Evolutionary conservation across 2,888 invertebrate genomes (phyloP), one percentile per base, ranked within the genome.

Genomic region (Amphimallon solstitiale): DNA sequence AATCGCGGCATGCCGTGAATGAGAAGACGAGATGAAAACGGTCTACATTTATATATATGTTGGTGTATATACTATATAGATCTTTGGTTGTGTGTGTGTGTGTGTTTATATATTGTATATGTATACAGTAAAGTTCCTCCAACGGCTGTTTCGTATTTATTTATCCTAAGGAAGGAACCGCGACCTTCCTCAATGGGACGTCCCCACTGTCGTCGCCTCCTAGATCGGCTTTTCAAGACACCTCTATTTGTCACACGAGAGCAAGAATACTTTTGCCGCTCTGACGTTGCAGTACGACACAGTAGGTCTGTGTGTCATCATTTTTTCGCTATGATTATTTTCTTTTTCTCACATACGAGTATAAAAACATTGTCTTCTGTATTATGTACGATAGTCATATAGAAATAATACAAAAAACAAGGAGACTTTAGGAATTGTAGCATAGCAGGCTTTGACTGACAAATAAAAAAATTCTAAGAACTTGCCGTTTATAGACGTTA

Each of bases 121-220:
- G 40, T 43, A 15, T 29, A 23, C 29, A 49, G n/a, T 21, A 23
- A 34, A 49, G 29, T 49, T 49, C 48, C 29, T 23, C 48, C 23
- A 29, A 49, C 23, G 67, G 71, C 67, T 69, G 70, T 73, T 71
- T 69, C 72, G 73, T 73, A 74, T 73, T 72, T 74, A 74, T 74
- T 74, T 74, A 73, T 73, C 73, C 70, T 70, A 72, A 70, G 72
- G 69, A 72, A 37, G 49, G 52, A 40, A 65, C 66, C 73, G 70
- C 70, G 74, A 74, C 74, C 74, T 74, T 72, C 66, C 74, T 61
- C 74, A 74, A 74, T 71, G 63, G 65, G 67, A 70, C 69, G 69
- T 38, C 71, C 66, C 62, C 63, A 63, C 63, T 52, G 52, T 52
- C 52, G 37, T 56, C 67, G 69, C 68, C 69, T 68, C 69, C 66